phyloP scores from a whole-genome alignment of 1,140 invertebrate genomes.

The Lordiphosa clarofinis region DNA sequence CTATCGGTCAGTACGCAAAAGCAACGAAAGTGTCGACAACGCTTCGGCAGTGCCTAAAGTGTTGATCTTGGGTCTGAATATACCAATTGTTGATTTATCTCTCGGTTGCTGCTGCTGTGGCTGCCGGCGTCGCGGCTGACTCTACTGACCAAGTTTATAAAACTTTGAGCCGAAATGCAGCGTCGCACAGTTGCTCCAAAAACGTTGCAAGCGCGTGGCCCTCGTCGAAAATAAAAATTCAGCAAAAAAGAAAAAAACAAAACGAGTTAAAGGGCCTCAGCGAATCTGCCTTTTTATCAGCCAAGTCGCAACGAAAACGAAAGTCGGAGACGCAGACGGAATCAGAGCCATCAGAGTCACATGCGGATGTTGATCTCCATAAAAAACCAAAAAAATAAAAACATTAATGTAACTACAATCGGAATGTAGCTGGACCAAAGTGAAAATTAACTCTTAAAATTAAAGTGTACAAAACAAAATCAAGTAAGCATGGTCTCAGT shows the following conservation, averaged over 20 bases:
- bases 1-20: constrained; percentile 6
- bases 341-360: constrained; percentile 27
- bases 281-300: constrained; percentile 58
- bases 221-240: constrained; percentile 45
- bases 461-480: constrained; percentile 2
- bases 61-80: constrained; percentile 66
- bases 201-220: constrained; percentile 64
- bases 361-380: constrained; percentile 3
- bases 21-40: constrained; percentile 29
- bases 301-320: constrained; percentile 65
- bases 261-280: constrained; percentile 65
- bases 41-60: constrained; percentile 1
- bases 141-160: constrained; percentile 74
- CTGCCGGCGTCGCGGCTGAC: constrained; percentile 30
- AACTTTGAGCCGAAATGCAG: constrained; percentile 76
- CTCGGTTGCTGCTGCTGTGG: constrained; percentile 33
- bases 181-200: constrained; percentile 69
- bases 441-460: constrained; percentile 12
- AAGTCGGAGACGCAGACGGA: constrained; percentile 35
- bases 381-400: constrained; percentile 11
- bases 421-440: no score
- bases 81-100: constrained; percentile 74
- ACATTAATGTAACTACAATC: neutral
- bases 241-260: constrained; percentile 33
- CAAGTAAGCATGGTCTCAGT: constrained; percentile 12